Percentiles rank a stretch among this genome's conserved stretches.
Evolutionary conservation across 1,140 invertebrate genomes (phyloP).

Genomic region (Myzus persicae): DNA sequence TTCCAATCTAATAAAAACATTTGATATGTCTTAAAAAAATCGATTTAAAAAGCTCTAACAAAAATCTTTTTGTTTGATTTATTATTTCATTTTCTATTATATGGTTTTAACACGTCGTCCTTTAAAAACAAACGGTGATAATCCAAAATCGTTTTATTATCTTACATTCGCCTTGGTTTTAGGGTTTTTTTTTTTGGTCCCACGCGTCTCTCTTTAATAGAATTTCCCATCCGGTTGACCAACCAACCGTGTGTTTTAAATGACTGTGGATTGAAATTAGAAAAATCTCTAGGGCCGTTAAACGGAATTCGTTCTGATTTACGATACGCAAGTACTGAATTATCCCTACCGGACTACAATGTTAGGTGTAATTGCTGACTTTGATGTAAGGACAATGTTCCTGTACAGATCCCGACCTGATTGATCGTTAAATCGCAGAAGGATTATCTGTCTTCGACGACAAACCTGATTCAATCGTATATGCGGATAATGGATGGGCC

Average conservation of each 20-base stretch:
- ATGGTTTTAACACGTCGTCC: background rate
- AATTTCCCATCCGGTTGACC: background rate
- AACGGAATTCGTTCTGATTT: background rate
- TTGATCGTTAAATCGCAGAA: background rate
- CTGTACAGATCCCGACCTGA: background rate
- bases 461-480: background rate
- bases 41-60: background rate
- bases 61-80: background rate
- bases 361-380: background rate
- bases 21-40: background rate
- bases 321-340: background rate
- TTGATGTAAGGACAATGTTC: background rate
- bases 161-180: background rate
- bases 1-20: background rate
- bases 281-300: background rate
- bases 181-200: background rate
- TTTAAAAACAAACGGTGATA: background rate
- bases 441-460: conserved; percentile 6
- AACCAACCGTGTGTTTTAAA: conserved; percentile 15
- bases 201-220: background rate
- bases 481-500: background rate
- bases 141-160: background rate
- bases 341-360: background rate
- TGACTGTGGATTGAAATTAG: background rate
- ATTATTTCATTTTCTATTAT: background rate